Evolutionary conservation across 2,888 invertebrate genomes (phyloP).

Genomic region (Lycia hirtaria): DNA sequence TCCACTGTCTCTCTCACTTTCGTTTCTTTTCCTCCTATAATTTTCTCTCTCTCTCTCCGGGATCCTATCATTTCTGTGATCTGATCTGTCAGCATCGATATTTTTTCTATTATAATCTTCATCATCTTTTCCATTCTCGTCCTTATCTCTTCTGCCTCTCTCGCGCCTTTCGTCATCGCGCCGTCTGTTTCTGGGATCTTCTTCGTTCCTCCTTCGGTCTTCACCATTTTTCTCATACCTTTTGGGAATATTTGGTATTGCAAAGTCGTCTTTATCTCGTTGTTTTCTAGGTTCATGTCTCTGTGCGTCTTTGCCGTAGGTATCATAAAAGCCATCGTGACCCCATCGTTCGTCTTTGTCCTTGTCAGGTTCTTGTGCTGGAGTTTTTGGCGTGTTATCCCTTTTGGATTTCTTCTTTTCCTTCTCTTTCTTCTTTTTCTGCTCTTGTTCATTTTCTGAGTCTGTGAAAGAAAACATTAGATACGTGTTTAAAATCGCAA

Average conservation of each 20-base stretch:
- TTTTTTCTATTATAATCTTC: slow-evolving; percentile 21
- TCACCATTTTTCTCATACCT: slow-evolving; percentile 31
- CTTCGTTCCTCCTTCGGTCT: slow-evolving; percentile 33
- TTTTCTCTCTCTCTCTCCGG: slow-evolving; percentile 31
- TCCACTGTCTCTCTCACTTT: slow-evolving; percentile 35
- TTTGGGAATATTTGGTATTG: slow-evolving; percentile 43
- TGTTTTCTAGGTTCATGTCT: slow-evolving; percentile 56
- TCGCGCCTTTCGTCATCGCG: slow-evolving; percentile 30
- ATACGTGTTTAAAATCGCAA: no score
- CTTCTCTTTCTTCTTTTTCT: slow-evolving; percentile 51
- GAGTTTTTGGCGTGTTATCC: slow-evolving; percentile 54
- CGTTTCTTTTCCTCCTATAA: slow-evolving; percentile 37
- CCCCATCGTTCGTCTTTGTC: slow-evolving; percentile 65
- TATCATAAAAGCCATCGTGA: slow-evolving; percentile 78
- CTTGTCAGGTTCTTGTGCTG: slow-evolving; percentile 52
- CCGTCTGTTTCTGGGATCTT: slow-evolving; percentile 37
- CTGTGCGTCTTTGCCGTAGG: slow-evolving; percentile 70
- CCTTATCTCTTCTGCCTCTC: slow-evolving; percentile 21
- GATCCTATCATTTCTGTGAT: slow-evolving; percentile 35
- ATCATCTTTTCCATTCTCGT: slow-evolving; percentile 12
- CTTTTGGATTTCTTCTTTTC: slow-evolving; percentile 60
- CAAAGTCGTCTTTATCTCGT: slow-evolving; percentile 57
- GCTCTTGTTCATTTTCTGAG: slow-evolving; percentile 55
- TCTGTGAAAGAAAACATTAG: slow-evolving; percentile 56
- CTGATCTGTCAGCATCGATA: slow-evolving; percentile 35